A percentile compares a stretch with the other conserved stretches of the same genome.
These are phyloP conservation scores for Cosmia trapezina DNA, from an alignment of 2,888 invertebrate species.

Conservation along the genomic window DNA sequence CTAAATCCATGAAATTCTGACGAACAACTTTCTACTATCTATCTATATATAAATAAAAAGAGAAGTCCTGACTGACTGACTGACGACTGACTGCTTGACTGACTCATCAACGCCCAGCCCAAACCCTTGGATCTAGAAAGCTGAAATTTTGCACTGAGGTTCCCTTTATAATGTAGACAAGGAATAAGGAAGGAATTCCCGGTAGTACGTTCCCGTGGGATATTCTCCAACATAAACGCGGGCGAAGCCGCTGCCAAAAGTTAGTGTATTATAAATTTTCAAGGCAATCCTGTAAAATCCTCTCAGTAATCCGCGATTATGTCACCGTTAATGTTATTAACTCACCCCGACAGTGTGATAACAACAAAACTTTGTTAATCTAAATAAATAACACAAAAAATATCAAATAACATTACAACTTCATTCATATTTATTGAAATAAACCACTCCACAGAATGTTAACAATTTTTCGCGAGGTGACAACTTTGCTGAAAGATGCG, in stretches of 20 bases:
- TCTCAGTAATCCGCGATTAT: slow-evolving; percentile 35
- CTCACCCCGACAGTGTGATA: slow-evolving; percentile 60
- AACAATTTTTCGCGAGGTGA: slow-evolving; percentile 75
- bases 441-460: slow-evolving; percentile 72
- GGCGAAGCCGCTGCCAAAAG: too few relatives aligned
- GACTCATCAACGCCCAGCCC: too few relatives aligned
- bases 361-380: slow-evolving; percentile 82
- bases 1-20: neutral
- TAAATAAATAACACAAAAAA: slow-evolving; percentile 73
- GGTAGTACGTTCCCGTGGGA: too few relatives aligned
- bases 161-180: too few relatives aligned
- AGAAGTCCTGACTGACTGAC: too few relatives aligned
- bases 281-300: slow-evolving; percentile 1
- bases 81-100: too few relatives aligned
- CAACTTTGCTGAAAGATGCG: slow-evolving; percentile 73
- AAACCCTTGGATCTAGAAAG: too few relatives aligned
- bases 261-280: neutral
- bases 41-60: too few relatives aligned
- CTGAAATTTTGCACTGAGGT: too few relatives aligned
- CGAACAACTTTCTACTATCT: neutral
- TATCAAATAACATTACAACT: slow-evolving; percentile 70
- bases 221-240: too few relatives aligned
- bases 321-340: slow-evolving; percentile 53
- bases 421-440: slow-evolving; percentile 81
- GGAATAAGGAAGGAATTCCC: too few relatives aligned